A percentile compares a stretch with the other conserved stretches of the same genome.
These are phyloP conservation scores for Acrocephalus arundinaceus DNA, from an alignment of 2,113 vertebrate genomes.

Conservation along the genomic window DNA sequence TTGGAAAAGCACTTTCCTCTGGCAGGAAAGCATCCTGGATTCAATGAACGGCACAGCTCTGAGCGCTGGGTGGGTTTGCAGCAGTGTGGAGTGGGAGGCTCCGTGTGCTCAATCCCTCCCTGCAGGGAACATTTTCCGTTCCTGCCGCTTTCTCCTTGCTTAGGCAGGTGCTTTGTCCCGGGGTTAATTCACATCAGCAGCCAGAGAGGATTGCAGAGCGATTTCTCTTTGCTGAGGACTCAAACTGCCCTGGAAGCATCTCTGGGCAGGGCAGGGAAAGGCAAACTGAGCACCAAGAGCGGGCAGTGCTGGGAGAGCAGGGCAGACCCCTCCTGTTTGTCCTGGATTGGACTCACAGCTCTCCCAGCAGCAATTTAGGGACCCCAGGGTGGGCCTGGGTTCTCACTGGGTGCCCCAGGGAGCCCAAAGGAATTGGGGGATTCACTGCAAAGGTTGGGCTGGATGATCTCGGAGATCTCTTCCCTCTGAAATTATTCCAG, in stretches of 20 bases:
- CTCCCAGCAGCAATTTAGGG: accelerated
- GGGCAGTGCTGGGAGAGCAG: not conserved
- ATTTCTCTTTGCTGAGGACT: not conserved
- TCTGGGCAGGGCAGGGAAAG: not conserved
- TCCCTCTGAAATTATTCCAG: not conserved
- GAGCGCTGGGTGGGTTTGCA: accelerated
- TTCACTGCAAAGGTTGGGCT: accelerated
- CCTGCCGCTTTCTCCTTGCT: accelerated
- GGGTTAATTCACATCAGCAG: not conserved
- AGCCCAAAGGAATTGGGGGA: not conserved
- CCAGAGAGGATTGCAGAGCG: not conserved
- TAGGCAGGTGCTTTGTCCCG: too few species aligned
- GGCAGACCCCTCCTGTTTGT: accelerated
- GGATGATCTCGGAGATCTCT: not conserved
- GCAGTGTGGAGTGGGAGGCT: not conserved
- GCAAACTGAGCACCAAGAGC: accelerated
- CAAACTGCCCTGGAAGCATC: not conserved
- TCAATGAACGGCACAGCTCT: accelerated
- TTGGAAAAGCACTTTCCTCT: not conserved
- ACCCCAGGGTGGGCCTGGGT: accelerated
- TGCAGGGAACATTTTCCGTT: not conserved
- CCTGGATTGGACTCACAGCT: accelerated
- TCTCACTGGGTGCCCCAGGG: not conserved
- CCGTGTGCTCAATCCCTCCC: not conserved
- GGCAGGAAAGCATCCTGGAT: not conserved